phyloP scores from a whole-genome alignment of 2,113 vertebrate genomes.

The Gymnobelideus leadbeateri region DNA sequence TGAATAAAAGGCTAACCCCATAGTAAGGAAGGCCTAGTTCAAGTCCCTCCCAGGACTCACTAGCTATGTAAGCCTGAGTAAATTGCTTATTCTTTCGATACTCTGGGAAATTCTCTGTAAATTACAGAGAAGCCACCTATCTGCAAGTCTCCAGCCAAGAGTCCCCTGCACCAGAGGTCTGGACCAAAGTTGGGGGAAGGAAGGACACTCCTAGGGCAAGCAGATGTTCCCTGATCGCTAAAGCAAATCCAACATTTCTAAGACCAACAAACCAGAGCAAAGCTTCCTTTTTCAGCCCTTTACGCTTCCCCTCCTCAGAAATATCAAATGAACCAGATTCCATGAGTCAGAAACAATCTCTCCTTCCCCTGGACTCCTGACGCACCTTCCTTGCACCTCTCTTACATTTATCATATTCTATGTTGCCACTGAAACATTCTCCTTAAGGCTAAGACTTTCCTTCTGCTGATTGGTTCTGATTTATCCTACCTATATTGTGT shows the following conservation, averaged over 20 bases:
- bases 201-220: not conserved
- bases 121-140: not conserved
- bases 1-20: not conserved
- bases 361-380: not conserved
- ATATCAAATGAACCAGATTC: not conserved
- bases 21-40: not conserved
- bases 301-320: not conserved
- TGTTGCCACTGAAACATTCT: not conserved
- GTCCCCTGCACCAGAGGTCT: too few relatives aligned
- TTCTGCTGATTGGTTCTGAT: too few relatives aligned
- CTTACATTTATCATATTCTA: not conserved
- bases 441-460: not conserved
- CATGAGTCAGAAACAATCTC: not conserved
- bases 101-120: not conserved
- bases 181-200: fast-evolving
- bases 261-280: not conserved
- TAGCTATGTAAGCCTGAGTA: not conserved
- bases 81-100: not conserved
- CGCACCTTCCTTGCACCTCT: not conserved
- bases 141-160: not conserved
- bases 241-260: not conserved
- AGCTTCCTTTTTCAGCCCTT: not conserved
- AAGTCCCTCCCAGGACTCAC: too few relatives aligned
- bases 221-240: not conserved
- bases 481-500: too few relatives aligned